Conservation (phyloP, 2,113 vertebrate genomes). For the Calypte anna region DNA sequence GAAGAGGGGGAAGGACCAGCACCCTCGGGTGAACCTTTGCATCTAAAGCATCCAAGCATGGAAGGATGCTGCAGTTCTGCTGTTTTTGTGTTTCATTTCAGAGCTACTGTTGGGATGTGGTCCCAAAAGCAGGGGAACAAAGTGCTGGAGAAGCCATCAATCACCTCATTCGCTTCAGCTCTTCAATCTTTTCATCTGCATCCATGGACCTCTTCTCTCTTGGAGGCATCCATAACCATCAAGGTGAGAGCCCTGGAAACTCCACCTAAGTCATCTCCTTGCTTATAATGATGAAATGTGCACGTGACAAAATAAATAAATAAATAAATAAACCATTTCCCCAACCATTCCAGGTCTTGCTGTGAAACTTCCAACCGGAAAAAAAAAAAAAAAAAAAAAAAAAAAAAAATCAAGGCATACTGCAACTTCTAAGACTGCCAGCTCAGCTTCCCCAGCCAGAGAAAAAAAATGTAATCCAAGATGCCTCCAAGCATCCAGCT, state of each 20-base stretch:
- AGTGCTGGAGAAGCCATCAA: background rate
- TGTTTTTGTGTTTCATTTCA: background rate
- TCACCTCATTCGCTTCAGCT: background rate
- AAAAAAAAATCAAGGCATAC: background rate
- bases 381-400: background rate
- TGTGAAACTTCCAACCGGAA: slow-evolving; percentile 2
- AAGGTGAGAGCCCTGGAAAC: background rate
- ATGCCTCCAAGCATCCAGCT: background rate
- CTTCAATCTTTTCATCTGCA: background rate
- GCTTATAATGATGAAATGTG: fast-evolving
- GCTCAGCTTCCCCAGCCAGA: background rate
- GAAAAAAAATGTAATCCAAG: background rate
- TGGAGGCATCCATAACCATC: background rate
- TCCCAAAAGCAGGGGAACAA: background rate
- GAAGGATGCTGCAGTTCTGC: background rate
- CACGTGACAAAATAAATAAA: fast-evolving
- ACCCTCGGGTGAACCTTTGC: background rate
- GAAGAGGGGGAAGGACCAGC: background rate
- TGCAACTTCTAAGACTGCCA: background rate
- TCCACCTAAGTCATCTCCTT: background rate
- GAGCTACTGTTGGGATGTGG: background rate
- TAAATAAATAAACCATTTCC: background rate
- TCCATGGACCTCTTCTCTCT: fast-evolving
- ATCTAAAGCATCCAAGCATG: background rate
- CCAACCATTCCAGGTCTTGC: background rate